Conservation (phyloP, 2,888 invertebrate species). For the Drosophila limbata region DNA sequence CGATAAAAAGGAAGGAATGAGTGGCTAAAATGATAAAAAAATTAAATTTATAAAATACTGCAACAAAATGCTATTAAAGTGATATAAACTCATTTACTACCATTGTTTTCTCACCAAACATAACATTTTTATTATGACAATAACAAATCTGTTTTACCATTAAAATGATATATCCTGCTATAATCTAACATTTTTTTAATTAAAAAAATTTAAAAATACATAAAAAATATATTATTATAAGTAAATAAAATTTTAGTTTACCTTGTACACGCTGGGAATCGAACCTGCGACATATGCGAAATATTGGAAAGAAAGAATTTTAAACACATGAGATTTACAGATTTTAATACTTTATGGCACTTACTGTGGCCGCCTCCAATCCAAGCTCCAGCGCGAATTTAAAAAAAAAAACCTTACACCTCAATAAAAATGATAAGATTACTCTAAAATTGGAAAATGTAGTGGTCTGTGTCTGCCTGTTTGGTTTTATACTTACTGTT, state of each 20-base stretch:
- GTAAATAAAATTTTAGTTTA: background rate
- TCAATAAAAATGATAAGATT: too few relatives aligned
- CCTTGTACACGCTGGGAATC: background rate
- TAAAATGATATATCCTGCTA: background rate
- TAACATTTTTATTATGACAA: background rate
- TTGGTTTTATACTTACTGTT: too few relatives aligned
- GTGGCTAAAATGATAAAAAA: slow-evolving; percentile 6
- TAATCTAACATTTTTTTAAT: background rate
- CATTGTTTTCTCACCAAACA: background rate
- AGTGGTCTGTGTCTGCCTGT: too few relatives aligned
- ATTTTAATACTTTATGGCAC: too few relatives aligned
- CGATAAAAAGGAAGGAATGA: slow-evolving; percentile 17
- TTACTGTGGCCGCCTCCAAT: too few relatives aligned
- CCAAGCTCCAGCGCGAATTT: too few relatives aligned
- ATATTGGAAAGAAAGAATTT: too few relatives aligned
- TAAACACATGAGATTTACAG: too few relatives aligned
- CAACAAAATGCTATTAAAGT: slow-evolving; percentile 11
- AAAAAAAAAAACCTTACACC: too few relatives aligned
- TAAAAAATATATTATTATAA: background rate
- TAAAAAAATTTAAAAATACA: background rate
- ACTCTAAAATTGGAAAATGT: too few relatives aligned
- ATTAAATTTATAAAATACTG: slow-evolving; percentile 3
- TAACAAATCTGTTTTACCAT: background rate
- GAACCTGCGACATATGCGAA: slow-evolving; percentile 26
- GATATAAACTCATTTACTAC: background rate